Evolutionary conservation across 1,140 invertebrate genomes (phyloP).

Genomic region (Drosophila nikananu): DNA sequence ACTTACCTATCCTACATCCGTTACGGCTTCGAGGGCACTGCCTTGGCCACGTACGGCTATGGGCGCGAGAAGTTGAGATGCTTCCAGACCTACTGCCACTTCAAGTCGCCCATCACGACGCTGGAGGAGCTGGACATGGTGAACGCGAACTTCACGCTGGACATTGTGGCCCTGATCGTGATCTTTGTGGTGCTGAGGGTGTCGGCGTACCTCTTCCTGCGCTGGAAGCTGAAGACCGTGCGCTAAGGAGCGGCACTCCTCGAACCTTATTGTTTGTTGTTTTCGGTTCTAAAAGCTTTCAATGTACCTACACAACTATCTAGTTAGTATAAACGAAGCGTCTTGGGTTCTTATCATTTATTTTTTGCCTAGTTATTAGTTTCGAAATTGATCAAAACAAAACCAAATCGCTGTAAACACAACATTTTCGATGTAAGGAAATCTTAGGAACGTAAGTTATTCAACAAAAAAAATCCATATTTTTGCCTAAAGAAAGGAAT

Average conservation of each 20-base stretch:
- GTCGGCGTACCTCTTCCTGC: conserved; percentile 95
- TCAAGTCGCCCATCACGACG: conserved; percentile 94
- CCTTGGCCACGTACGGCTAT: conserved; percentile 97
- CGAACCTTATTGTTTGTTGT: conserved; percentile 14
- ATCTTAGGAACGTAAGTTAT: conserved; percentile 37
- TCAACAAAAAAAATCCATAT: conserved; percentile 2
- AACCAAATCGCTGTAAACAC: conserved; percentile 32
- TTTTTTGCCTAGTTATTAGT: conserved; percentile 48
- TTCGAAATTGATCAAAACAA: conserved; percentile 42
- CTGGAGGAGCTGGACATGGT: conserved; percentile 95
- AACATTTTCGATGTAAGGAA: conserved; percentile 40
- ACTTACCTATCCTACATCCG: conserved; percentile 98
- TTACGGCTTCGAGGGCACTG: conserved; percentile 97
- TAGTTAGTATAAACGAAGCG: conserved; percentile 38
- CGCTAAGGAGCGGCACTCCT: conserved; percentile 86
- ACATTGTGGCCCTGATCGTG: conserved; percentile 93
- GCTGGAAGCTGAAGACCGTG: conserved; percentile 93
- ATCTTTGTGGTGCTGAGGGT: conserved; percentile 95
- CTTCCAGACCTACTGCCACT: conserved; percentile 94
- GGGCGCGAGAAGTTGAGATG: conserved; percentile 92
- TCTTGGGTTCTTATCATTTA: conserved; percentile 49
- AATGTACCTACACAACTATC: conserved; percentile 37
- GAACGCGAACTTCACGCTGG: conserved; percentile 91
- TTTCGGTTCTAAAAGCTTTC: conserved; percentile 74
- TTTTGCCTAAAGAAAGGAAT: conserved; percentile 35